Base-by-base conservation (phyloP, 2,888 invertebrate genomes). In the Norana najaformis region DNA sequence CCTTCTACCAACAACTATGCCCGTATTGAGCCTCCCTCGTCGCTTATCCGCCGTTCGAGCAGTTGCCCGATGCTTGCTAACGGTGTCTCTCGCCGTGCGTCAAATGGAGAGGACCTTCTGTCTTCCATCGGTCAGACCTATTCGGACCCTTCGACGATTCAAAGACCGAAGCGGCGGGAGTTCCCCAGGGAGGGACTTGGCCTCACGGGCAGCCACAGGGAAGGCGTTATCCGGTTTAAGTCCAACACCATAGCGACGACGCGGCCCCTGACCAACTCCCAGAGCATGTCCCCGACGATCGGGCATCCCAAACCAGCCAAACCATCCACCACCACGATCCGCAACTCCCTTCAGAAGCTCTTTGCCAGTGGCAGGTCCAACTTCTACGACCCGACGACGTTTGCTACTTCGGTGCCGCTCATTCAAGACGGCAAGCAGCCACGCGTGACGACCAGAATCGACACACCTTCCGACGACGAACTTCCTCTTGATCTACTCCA, bases 341-440 rank as follows among this genome's bases (percentile, higher is more conserved):
- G 85, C 18, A 30, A 35, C 13, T 85, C 85, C 35, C 85, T 85
- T 23, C 85, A 85, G 35, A 85, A 85, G 85, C 85, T 85, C 36
- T 85, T 85, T 30, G 36, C 35, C 8, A 85, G 85, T 35, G 85
- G 85, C 35, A 85, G 37, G 36, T n/a, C 85, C 36, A 37, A 85
- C 36, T 36, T 16, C 13, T 69, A n/a, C 69, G 69, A 69, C 8
- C 36, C 35, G n/a, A 36, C 35, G 36, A 16, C 53, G 16, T 23
- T 53, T 18, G 18, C 53, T 53, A 16, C 53, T 53, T 23, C 85
- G 6, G 0, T 18, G 16, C 36, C 85, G 8, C 36, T 85, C 85
- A 6, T 35, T 35, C 35, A 85, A 69, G 69, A 69, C 69, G 85
- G 37, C 36, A 85, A 14, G 85, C 35, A 37, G 37, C 36, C 37